Percentiles rank a stretch among this genome's conserved stretches.
These are phyloP conservation scores for Heliconius ethilla DNA, from an alignment of 2,888 invertebrate genomes.

Conservation along the genomic window DNA sequence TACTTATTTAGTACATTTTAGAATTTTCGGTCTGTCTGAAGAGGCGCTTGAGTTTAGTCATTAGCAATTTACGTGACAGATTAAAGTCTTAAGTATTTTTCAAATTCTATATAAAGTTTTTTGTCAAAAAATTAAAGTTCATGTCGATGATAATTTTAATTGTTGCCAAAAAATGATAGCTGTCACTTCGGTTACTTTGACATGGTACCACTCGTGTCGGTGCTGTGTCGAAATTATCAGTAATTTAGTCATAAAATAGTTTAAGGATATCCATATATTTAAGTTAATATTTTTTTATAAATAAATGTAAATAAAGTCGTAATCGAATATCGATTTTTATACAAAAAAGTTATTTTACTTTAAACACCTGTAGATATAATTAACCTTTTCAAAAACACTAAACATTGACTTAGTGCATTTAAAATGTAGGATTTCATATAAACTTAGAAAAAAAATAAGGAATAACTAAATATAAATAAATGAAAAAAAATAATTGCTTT, in stretches of 20 bases:
- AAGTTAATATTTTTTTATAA: constrained; percentile 45
- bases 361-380: neutral
- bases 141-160: constrained; percentile 46
- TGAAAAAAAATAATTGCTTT: neutral
- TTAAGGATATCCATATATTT: constrained; percentile 39
- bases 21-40: constrained; percentile 59
- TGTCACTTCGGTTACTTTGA: constrained; percentile 63
- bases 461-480: neutral
- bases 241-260: constrained; percentile 65
- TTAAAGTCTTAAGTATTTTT: constrained; percentile 31
- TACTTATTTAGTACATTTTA: neutral
- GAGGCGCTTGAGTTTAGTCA: constrained; percentile 63
- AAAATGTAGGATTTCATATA: neutral
- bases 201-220: constrained; percentile 64
- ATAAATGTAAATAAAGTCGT: constrained; percentile 49
- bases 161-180: constrained; percentile 67
- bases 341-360: neutral
- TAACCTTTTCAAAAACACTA: neutral
- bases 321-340: constrained; percentile 32
- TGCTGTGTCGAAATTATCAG: constrained; percentile 69
- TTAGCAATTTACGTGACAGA: constrained; percentile 18
- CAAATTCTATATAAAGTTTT: constrained; percentile 40
- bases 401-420: neutral
- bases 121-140: constrained; percentile 51
- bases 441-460: neutral